Conservation (phyloP, 1,140 invertebrate species). For the Hycleus cichorii region DNA sequence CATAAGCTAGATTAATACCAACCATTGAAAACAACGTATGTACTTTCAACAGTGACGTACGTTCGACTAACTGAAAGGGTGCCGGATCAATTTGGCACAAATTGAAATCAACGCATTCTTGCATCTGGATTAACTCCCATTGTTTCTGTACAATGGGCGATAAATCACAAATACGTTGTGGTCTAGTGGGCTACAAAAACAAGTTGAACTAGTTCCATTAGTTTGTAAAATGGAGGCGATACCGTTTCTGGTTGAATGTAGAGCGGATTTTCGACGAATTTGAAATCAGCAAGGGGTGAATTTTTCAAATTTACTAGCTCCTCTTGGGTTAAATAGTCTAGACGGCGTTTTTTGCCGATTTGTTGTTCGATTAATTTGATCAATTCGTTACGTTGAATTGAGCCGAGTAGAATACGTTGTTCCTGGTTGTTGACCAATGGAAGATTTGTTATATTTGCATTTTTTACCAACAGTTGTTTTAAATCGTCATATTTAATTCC, state of each 20-base stretch:
- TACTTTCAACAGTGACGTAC: constrained; percentile 85
- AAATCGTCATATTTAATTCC: constrained; percentile 80
- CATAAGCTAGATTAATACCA: constrained; percentile 93
- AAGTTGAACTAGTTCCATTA: too few relatives aligned
- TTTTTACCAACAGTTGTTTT: constrained; percentile 66
- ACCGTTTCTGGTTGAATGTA: constrained; percentile 2
- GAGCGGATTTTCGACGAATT: constrained; percentile 1
- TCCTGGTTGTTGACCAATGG: constrained; percentile 83
- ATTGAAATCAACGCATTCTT: constrained; percentile 73
- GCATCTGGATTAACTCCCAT: constrained; percentile 88
- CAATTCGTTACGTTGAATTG: constrained; percentile 80
- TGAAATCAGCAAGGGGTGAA: constrained; percentile 49
- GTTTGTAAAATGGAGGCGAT: neutral
- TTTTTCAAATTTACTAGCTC: constrained; percentile 41
- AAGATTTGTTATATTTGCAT: constrained; percentile 63
- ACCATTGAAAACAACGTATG: constrained; percentile 96
- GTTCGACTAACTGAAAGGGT: constrained; percentile 93
- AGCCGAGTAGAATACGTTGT: constrained; percentile 91
- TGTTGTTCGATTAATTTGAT: constrained; percentile 81
- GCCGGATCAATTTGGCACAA: constrained; percentile 90
- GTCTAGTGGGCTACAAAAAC: too few relatives aligned
- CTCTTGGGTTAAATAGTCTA: constrained; percentile 51
- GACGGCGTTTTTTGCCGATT: constrained; percentile 70
- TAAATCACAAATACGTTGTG: constrained; percentile 61
- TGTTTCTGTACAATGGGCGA: constrained; percentile 63